Base-by-base conservation (phyloP, 2,113 vertebrate species). In the Uria aalge region DNA sequence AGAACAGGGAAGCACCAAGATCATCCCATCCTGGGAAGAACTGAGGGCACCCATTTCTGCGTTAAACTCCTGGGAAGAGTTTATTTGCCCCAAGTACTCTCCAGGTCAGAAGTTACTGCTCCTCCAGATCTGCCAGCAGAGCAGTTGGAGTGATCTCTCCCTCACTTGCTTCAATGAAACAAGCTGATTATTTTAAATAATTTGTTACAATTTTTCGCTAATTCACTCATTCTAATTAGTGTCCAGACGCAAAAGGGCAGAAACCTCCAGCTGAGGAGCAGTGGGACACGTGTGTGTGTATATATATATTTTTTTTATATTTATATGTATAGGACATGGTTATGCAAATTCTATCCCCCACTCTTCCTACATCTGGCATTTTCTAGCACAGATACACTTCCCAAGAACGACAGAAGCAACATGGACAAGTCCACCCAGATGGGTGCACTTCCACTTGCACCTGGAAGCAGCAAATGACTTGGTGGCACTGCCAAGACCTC, bases 221-320 rank as follows among this genome's bases (percentile, higher is more conserved):
- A 85, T 60, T 63, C 32, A 38, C 20, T 82, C 47, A 32, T 53
- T 78, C 29, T 63, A 57, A 53, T 57, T 48, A 59, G 23, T 5
- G 48, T 55, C 19, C 57, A 79, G 64, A 85, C 4, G 6, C 2
- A 0, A 75, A 45, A 15, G 18, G 17, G 22, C 22, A 67, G 48
- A 78, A 82, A 45, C 22, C 11, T 75, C 56, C 47, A 56, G 38
- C 9, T 62, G 52, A 94, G 47, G 23, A 71, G 41, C 27, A 73
- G 18, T 2, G 1, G 6, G 9, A 6, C 11, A 0, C 15, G 11
- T 26, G 10, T 38, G 11, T 32, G 4, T 24, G 2, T 27, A 0
- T 24, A 5, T 15, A 15, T 4, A 0, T 45, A 11, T 68, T 23
- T 64, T 52, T 63, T 15, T 21, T 40, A 34, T 15, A 12, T 56